Evolutionary conservation across 2,797 vertebrate genomes (phyloP), one percentile per base, ranked within the genome.

Genomic region (Pygocentrus nattereri): DNA sequence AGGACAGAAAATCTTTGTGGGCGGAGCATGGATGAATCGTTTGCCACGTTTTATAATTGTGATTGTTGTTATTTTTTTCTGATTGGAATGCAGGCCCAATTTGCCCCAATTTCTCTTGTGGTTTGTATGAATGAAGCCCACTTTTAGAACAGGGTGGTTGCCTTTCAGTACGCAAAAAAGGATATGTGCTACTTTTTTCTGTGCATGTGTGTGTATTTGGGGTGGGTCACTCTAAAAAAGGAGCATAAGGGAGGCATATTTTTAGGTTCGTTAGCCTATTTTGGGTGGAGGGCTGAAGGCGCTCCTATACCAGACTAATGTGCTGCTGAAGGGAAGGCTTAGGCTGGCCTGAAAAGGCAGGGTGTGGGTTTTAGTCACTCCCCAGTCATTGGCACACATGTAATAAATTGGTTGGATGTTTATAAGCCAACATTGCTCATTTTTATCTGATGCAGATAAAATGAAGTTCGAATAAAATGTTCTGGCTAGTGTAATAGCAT

Each of bases 151-250:
- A 0, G 12, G 67, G 50, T 54, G 3, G 47, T 30, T 54, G 64
- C 12, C 27, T 80, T 80, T 80, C 34, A 64, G 21, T 56, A 61
- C 38, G 72, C 68, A 62, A 76, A 83, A n/a, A 81, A 77, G 44
- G 69, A 50, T 74, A 77, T 41, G 79, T 59, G 73, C 87, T 83
- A 92, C 84, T 76, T 80, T 67, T 75, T 50, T 81, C 23, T 76
- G 58, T 81, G 80, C 67, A 70, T 74, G 69, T 80, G 83, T 77
- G 64, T 70, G 65, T 78, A 79, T 73, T 79, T 75, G 80, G 77
- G 79, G 82, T 77, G 70, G 82, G 80, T 72, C 82, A 59, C 58
- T 65, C 74, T 78, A 76, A 82, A 76, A 78, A 67, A 72, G 72
- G 74, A 78, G 61, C 41, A 31, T 56, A 76, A 75, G 72, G 64